These are phyloP conservation scores for Podarcis muralis DNA, from an alignment of 2,113 vertebrate species.

Conservation along the genomic window DNA sequence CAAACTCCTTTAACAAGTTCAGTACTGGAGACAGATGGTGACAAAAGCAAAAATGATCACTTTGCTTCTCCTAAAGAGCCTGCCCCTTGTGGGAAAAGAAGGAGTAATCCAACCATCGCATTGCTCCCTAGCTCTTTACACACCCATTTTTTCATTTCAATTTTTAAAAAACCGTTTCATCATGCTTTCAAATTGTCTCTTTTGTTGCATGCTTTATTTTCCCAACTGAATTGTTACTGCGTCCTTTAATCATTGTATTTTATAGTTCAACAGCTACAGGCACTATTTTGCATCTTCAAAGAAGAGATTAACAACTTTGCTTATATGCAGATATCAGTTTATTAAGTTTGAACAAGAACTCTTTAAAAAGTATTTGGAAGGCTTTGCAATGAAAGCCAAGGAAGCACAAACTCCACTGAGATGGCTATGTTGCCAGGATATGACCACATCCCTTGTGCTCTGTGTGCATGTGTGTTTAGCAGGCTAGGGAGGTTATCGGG, in stretches of 20 bases:
- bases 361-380: conserved; percentile 46
- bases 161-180: too few species aligned
- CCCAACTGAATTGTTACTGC: too few species aligned
- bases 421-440: background rate
- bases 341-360: conserved; percentile 52
- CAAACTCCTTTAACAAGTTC: background rate
- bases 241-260: too few species aligned
- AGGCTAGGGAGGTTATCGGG: background rate
- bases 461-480: background rate
- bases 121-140: too few species aligned
- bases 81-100: background rate
- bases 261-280: background rate
- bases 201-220: too few species aligned
- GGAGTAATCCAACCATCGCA: background rate
- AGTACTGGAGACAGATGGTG: background rate
- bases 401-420: conserved; percentile 7
- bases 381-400: background rate
- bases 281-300: background rate
- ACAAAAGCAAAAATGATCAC: background rate
- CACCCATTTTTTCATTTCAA: too few species aligned
- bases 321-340: conserved; percentile 44
- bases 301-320: background rate
- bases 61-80: too few species aligned
- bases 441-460: background rate
- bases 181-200: too few species aligned